Evolutionary conservation across 2,113 vertebrate species (phyloP).

Genomic region (Antigone vipio): DNA sequence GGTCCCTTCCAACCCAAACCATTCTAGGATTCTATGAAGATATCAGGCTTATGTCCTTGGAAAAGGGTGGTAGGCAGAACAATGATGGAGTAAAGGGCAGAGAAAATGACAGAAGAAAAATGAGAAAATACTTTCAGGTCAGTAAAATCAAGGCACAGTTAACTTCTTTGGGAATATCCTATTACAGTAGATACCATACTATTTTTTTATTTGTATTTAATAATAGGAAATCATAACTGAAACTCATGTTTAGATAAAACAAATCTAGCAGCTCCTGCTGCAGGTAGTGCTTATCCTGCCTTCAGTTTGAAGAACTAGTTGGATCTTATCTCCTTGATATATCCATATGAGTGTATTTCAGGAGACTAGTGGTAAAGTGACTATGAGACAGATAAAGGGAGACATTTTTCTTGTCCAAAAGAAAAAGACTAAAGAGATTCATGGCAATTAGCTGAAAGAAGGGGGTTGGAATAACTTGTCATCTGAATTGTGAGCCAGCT

Average conservation of each 20-base stretch:
- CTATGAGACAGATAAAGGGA: background rate
- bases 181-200: background rate
- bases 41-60: background rate
- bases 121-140: background rate
- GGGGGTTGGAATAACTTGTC: background rate
- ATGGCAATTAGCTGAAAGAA: background rate
- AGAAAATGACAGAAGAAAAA: background rate
- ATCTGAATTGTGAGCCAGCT: background rate
- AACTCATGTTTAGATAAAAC: background rate
- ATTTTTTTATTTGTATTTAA: background rate
- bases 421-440: background rate
- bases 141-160: background rate
- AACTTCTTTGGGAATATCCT: background rate
- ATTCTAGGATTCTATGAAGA: background rate
- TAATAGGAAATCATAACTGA: background rate
- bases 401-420: background rate
- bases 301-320: background rate
- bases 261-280: background rate
- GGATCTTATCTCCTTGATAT: background rate
- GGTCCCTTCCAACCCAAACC: too few species aligned
- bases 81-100: background rate
- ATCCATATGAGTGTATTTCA: background rate
- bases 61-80: accelerated
- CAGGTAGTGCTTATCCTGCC: background rate
- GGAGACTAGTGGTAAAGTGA: background rate